Evolutionary conservation across 2,888 invertebrate genomes (phyloP), one percentile per base, ranked within the genome.

Genomic region (Ditylenchus weischeri): DNA sequence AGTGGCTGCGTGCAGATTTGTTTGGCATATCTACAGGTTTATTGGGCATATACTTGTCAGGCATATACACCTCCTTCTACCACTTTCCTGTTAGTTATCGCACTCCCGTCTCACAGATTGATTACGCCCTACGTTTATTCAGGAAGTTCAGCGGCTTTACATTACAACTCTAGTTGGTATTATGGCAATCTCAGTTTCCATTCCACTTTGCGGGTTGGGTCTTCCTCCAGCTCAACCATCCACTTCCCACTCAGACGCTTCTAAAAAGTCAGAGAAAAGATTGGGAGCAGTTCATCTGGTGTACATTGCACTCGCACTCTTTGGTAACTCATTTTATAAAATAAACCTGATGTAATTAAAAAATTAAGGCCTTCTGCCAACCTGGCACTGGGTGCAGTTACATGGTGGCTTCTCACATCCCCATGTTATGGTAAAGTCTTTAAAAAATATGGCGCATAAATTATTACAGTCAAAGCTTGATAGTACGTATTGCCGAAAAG

Each of bases 41-140:
- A 74, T 88, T 94, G 62, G 93, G 93, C 65, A 93, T 94, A 83
- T 95, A 94, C 85, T 89, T 93, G 72, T 92, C 93, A 36, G 94
- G 93, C 65, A 91, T 95, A 74, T 93, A 95, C 85, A 93, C 93
- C 84, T 93, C 93, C 15, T 95, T 93, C 85, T 93, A 93, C 90
- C 95, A 94, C 85, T 89, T 92, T 84, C 72, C 73, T 71, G 82
- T 82, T 48, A 21, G 29, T 62, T 29, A 4, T 29, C 8, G 43
- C 13, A 43, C 8, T 43, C 2, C 11, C 43, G 2, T 43, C 43
- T 43, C 43, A 43, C 13, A 8, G 8, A 43, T 15, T 2, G 8
- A 43, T 3, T 15, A 43, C 15, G 8, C 15, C 43, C 3, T 43
- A 21, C 0, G 11, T 29, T 4, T 57, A 64, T 47, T 76, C 63